These are phyloP conservation scores for Dicranocentrus wangi DNA, from an alignment of 2,888 invertebrate species.

Conservation along the genomic window DNA sequence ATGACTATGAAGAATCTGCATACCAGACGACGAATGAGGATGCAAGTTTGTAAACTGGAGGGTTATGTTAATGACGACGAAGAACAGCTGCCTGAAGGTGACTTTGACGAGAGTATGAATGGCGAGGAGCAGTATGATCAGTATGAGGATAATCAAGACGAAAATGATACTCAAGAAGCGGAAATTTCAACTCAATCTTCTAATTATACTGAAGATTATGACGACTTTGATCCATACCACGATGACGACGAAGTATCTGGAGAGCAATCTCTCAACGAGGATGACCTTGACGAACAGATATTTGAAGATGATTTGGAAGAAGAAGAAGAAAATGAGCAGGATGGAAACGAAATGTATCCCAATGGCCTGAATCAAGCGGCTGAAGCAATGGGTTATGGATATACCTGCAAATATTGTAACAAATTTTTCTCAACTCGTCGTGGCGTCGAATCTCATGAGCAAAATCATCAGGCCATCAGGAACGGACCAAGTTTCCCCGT, in stretches of 20 bases:
- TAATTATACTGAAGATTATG: neutral
- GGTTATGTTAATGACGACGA: constrained; percentile 25
- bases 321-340: constrained; percentile 22
- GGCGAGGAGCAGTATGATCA: constrained; percentile 20
- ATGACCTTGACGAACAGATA: constrained; percentile 11
- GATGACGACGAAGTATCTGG: constrained; percentile 6
- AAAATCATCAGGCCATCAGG: constrained; percentile 44
- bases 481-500: neutral
- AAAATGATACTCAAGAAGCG: neutral
- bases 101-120: neutral
- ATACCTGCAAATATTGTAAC: constrained; percentile 44
- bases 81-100: constrained; percentile 39
- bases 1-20: constrained; percentile 24
- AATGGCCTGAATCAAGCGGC: neutral
- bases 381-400: constrained; percentile 35
- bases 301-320: constrained; percentile 30
- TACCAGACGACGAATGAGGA: constrained; percentile 14
- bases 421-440: constrained; percentile 50
- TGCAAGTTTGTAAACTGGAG: neutral
- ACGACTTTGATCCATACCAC: neutral
- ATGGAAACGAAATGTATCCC: neutral
- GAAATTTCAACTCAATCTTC: neutral
- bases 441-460: constrained; percentile 55
- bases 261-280: neutral
- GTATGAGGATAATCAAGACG: neutral